A percentile compares a stretch with the other conserved stretches of the same genome.
Conservation (phyloP, 2,113 vertebrate species). For the Phodopus roborovskii region DNA sequence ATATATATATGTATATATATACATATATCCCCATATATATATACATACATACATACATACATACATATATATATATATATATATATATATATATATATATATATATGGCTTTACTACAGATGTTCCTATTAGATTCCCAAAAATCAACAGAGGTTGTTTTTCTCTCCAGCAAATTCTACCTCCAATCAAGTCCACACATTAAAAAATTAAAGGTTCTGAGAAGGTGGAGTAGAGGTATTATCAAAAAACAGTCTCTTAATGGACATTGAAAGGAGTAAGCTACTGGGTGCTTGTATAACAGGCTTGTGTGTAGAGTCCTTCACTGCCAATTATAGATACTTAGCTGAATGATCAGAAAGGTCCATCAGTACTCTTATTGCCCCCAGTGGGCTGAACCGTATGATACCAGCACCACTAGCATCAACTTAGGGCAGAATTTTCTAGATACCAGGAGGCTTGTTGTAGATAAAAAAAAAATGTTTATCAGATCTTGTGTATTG, state of each 20-base stretch:
- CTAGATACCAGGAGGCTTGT: neutral
- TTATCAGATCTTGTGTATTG: too few species aligned
- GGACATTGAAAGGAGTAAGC: neutral
- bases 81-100: too few species aligned
- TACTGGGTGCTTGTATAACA: neutral
- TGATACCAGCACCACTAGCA: neutral
- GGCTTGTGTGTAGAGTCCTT: neutral
- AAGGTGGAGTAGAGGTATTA: neutral
- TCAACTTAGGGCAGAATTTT: neutral
- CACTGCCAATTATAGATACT: neutral
- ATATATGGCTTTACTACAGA: neutral
- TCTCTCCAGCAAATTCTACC: too few species aligned
- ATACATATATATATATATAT: too few species aligned
- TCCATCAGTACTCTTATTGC: too few species aligned
- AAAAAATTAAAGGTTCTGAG: neutral
- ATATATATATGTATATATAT: too few species aligned
- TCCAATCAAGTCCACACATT: neutral
- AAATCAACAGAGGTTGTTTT: too few species aligned
- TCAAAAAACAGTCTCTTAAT: neutral
- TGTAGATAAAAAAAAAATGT: too few species aligned
- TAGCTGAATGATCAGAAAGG: neutral
- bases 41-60: too few species aligned
- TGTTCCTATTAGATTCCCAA: neutral
- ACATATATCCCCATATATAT: too few species aligned
- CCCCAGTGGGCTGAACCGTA: fast-evolving